Conservation (phyloP, 2,888 invertebrate genomes). For the Drosophila pseudotakahashii region DNA sequence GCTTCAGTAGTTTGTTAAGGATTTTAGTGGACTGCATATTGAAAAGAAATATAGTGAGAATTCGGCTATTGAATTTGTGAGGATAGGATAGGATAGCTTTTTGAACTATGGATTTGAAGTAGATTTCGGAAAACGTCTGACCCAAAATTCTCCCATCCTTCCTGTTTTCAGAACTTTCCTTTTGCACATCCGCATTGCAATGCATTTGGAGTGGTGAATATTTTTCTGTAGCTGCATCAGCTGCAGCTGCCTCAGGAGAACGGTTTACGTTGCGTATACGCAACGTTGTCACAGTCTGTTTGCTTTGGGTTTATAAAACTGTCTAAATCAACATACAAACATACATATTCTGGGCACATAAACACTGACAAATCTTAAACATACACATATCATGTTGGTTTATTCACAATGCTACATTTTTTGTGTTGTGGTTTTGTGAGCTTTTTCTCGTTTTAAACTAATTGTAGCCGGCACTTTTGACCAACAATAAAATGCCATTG, state of each 20-base stretch:
- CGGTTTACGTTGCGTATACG: slow-evolving; percentile 39
- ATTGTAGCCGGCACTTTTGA: slow-evolving; percentile 63
- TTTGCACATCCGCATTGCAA: neutral
- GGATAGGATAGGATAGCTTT: neutral
- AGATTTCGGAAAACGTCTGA: neutral
- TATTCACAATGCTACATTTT: slow-evolving; percentile 52
- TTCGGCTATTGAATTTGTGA: no score
- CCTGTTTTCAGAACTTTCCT: neutral
- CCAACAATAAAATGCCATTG: slow-evolving; percentile 59
- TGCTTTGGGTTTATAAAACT: slow-evolving; percentile 52
- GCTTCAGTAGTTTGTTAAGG: slow-evolving; percentile 14
- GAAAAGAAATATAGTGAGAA: neutral
- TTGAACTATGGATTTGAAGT: neutral
- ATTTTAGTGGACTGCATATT: slow-evolving; percentile 26
- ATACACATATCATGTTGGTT: slow-evolving; percentile 58
- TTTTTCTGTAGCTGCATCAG: neutral
- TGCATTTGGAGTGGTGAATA: slow-evolving; percentile 7
- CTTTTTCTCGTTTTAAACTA: slow-evolving; percentile 65
- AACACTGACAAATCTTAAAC: slow-evolving; percentile 17
- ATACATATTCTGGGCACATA: slow-evolving; percentile 7
- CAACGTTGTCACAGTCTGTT: slow-evolving; percentile 35
- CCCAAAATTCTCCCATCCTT: neutral
- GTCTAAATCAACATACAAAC: slow-evolving; percentile 42
- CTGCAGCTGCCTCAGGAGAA: slow-evolving; percentile 9
- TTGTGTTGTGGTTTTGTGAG: slow-evolving; percentile 28